Evolutionary conservation across 2,888 invertebrate genomes (phyloP).

Genomic region (Cataglyphis altisquamis): DNA sequence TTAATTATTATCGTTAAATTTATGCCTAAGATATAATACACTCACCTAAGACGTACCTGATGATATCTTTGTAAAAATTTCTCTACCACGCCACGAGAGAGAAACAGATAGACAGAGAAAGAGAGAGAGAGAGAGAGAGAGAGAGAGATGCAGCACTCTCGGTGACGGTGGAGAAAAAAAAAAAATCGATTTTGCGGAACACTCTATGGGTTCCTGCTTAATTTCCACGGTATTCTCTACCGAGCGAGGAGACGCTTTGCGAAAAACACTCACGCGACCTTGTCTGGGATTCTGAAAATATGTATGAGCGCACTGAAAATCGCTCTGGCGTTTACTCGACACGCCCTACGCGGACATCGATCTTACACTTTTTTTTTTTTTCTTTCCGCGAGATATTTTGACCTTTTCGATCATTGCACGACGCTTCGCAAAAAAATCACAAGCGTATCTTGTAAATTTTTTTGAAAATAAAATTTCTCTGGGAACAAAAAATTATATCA

Average conservation of each 20-base stretch:
- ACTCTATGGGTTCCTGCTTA: slow-evolving; percentile 26
- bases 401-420: slow-evolving; percentile 12
- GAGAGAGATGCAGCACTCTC: slow-evolving; percentile 37
- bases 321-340: slow-evolving; percentile 25
- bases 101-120: not conserved
- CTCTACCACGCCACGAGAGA: slow-evolving; percentile 64
- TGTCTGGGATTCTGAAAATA: slow-evolving; percentile 27
- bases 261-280: slow-evolving; percentile 28
- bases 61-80: slow-evolving; percentile 82
- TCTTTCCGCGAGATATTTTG: not conserved
- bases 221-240: slow-evolving; percentile 45
- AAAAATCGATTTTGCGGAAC: slow-evolving; percentile 28
- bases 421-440: not conserved
- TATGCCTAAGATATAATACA: slow-evolving; percentile 83
- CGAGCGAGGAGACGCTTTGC: slow-evolving; percentile 53
- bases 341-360: not conserved
- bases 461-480: not conserved
- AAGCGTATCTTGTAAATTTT: not conserved
- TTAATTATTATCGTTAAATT: slow-evolving; percentile 83
- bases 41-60: slow-evolving; percentile 82
- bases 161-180: slow-evolving; percentile 39
- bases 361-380: not conserved
- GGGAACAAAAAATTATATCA: not conserved
- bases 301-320: slow-evolving; percentile 18
- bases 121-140: not conserved